Evolutionary conservation across 2,797 vertebrate species (phyloP).

Genomic region (Adelosebastes latens): DNA sequence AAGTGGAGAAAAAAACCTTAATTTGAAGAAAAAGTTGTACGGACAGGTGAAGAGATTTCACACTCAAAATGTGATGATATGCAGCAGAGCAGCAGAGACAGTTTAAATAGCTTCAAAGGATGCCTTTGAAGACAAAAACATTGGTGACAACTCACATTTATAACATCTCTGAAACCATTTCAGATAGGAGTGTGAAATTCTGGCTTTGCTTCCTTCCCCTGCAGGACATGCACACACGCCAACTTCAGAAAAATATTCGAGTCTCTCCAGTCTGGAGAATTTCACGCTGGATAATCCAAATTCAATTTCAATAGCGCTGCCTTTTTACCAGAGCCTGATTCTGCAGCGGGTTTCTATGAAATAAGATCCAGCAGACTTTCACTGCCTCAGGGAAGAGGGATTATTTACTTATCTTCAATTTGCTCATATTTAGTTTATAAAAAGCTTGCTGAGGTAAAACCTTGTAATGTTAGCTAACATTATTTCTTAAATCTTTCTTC

Average conservation of each 20-base stretch:
- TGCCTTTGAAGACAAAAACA: constrained; percentile 81
- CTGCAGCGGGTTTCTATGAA: constrained; percentile 80
- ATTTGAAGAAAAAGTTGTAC: constrained; percentile 54
- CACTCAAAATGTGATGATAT: constrained; percentile 70
- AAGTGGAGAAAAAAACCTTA: constrained; percentile 11
- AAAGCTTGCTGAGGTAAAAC: constrained; percentile 81
- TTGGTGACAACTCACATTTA: constrained; percentile 81
- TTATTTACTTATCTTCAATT: constrained; percentile 86
- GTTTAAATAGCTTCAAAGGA: constrained; percentile 81
- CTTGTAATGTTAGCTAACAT: constrained; percentile 80
- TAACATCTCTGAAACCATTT: constrained; percentile 83
- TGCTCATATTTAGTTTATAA: constrained; percentile 84
- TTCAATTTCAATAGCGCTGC: constrained; percentile 83
- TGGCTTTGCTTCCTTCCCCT: constrained; percentile 81
- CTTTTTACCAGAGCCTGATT: constrained; percentile 78
- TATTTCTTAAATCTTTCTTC: constrained; percentile 76
- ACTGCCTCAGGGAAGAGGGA: constrained; percentile 78
- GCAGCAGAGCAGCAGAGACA: constrained; percentile 63
- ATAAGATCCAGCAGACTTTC: constrained; percentile 79
- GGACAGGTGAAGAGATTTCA: constrained; percentile 74
- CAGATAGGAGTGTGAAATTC: constrained; percentile 81
- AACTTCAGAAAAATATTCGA: constrained; percentile 81
- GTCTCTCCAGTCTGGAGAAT: constrained; percentile 82
- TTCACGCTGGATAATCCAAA: constrained; percentile 85
- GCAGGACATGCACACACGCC: constrained; percentile 82